Evolutionary conservation across 2,113 vertebrate genomes (phyloP).

Genomic region (Pseudonaja textilis): DNA sequence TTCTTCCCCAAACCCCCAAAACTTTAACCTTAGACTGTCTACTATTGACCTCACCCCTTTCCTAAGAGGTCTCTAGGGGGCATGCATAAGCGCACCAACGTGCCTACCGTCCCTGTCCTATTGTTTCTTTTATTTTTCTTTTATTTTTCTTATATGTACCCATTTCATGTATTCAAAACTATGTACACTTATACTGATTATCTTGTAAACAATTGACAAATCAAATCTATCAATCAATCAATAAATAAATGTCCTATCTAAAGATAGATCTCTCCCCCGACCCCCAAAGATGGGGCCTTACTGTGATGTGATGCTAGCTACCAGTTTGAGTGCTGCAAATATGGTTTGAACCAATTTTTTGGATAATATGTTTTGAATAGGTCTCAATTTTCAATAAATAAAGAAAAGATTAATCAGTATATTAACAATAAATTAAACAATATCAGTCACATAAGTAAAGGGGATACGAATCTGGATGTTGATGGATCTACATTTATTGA

Average conservation of each 20-base stretch:
- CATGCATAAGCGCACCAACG: no score
- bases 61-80: no score
- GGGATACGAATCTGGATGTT: background rate
- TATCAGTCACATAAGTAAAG: background rate
- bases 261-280: background rate
- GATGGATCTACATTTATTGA: background rate
- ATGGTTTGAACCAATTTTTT: background rate
- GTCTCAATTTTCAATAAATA: background rate
- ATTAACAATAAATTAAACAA: background rate
- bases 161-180: no score
- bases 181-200: no score
- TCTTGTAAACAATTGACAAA: no score
- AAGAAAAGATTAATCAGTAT: background rate
- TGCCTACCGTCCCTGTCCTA: no score
- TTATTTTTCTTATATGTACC: no score
- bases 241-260: background rate
- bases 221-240: no score
- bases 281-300: background rate
- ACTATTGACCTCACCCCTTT: no score
- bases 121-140: no score
- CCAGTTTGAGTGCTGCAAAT: background rate
- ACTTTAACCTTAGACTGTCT: no score
- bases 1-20: no score
- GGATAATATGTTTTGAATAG: background rate
- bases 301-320: background rate